Evolutionary conservation across 2,888 invertebrate species (phyloP).

Genomic region (Onthophagus sagittarius): DNA sequence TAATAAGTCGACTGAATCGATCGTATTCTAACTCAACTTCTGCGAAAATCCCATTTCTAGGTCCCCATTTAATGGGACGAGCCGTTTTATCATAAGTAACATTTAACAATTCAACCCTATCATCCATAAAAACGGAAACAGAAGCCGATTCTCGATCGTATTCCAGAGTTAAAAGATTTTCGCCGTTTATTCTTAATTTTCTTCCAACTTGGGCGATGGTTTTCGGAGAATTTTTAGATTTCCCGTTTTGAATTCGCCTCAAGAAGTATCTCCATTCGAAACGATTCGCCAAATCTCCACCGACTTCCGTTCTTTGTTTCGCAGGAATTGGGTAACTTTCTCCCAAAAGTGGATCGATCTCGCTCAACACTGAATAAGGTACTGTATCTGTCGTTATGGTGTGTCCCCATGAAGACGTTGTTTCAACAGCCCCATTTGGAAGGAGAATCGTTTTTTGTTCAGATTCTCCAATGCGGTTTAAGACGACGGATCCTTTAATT

Average conservation of each 20-base stretch:
- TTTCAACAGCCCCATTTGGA: constrained; percentile 79
- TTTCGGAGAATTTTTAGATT: constrained; percentile 58
- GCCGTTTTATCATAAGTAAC: constrained; percentile 84
- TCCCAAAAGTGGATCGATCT: constrained; percentile 80
- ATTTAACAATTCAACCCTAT: constrained; percentile 78
- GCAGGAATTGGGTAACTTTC: constrained; percentile 90
- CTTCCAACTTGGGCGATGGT: constrained; percentile 79
- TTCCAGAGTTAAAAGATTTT: constrained; percentile 84
- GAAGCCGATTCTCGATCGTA: constrained; percentile 85
- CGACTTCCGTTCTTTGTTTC: constrained; percentile 84
- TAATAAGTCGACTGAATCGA: constrained; percentile 80
- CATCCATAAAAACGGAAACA: constrained; percentile 83
- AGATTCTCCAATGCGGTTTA: constrained; percentile 76
- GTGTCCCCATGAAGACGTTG: constrained; percentile 82
- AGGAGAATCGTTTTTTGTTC: constrained; percentile 76
- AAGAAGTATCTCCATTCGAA: constrained; percentile 96
- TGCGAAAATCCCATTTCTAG: constrained; percentile 79
- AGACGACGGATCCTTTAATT: constrained; percentile 82
- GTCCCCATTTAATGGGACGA: constrained; percentile 80
- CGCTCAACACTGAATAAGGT: constrained; percentile 85
- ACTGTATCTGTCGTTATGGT: constrained; percentile 85
- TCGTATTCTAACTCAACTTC: constrained; percentile 91
- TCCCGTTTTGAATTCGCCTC: constrained; percentile 65
- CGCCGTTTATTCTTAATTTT: constrained; percentile 84
- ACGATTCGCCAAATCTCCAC: constrained; percentile 85